Evolutionary conservation across 2,888 invertebrate genomes (phyloP).

Genomic region (Cephus rjabovi): DNA sequence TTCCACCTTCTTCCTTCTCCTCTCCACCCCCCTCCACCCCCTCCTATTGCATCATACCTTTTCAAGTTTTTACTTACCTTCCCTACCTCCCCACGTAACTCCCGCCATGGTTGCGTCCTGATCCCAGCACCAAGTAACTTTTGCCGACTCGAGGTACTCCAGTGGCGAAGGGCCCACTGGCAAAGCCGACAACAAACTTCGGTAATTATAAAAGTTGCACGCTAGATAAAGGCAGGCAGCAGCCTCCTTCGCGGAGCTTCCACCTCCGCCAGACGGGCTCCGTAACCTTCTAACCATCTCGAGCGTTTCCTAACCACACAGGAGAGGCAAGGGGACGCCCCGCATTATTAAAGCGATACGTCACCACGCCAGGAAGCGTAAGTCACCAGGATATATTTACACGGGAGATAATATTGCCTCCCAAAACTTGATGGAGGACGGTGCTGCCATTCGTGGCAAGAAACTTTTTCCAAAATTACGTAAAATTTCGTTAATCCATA

Average conservation of each 20-base stretch:
- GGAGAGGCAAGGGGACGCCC: slow-evolving; percentile 43
- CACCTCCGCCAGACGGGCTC: background rate
- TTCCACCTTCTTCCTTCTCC: background rate
- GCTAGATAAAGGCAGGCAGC: slow-evolving; percentile 2
- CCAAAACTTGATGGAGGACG: background rate
- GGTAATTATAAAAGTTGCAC: slow-evolving; percentile 45
- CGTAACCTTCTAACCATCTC: slow-evolving; percentile 10
- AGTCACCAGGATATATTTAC: slow-evolving; percentile 14
- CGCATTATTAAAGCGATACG: slow-evolving; percentile 49
- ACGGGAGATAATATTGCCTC: background rate
- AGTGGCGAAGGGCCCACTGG: slow-evolving; percentile 26
- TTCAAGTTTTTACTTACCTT: no score
- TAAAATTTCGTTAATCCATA: background rate
- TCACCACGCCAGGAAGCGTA: slow-evolving; percentile 43
- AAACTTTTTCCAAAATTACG: no score
- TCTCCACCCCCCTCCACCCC: no score
- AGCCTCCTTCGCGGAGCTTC: background rate
- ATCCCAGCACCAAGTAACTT: slow-evolving; percentile 39
- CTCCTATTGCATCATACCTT: no score
- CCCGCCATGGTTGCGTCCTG: background rate
- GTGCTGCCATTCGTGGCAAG: no score
- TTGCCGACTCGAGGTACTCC: slow-evolving; percentile 34
- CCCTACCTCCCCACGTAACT: no score
- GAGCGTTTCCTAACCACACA: slow-evolving; percentile 16
- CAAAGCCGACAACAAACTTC: slow-evolving; percentile 32